phyloP scores from a whole-genome alignment of 2,797 vertebrate species.

The Triplophysa bombifrons region DNA sequence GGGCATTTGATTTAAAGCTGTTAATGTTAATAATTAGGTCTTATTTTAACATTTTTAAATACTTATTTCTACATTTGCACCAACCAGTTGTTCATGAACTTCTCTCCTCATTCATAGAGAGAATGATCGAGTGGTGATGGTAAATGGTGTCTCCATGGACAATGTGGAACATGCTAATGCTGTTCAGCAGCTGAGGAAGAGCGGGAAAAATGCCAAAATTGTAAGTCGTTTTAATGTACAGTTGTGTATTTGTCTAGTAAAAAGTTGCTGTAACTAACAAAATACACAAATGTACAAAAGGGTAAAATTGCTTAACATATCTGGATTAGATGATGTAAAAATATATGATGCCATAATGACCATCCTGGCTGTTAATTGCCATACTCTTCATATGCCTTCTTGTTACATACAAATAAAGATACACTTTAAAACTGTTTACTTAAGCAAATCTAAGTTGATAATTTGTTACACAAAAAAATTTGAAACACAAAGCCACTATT shows the following conservation, averaged over 20 bases:
- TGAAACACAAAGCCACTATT: too few relatives aligned
- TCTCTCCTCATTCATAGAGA: conserved; percentile 75
- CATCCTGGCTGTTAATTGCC: background rate
- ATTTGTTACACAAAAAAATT: too few relatives aligned
- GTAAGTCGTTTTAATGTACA: conserved; percentile 77
- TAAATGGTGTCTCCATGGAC: conserved; percentile 98
- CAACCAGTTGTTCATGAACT: background rate
- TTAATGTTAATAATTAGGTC: too few relatives aligned
- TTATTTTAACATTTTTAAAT: too few relatives aligned
- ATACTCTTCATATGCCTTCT: background rate
- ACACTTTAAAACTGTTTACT: background rate
- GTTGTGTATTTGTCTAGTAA: too few relatives aligned
- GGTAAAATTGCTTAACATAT: too few relatives aligned
- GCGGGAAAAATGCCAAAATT: conserved; percentile 98
- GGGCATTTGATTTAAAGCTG: background rate
- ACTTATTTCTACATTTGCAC: background rate
- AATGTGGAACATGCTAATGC: conserved; percentile 98
- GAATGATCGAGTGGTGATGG: conserved; percentile 99
- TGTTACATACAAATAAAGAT: background rate
- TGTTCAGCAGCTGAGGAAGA: conserved; percentile 97
- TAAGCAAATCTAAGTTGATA: too few relatives aligned
- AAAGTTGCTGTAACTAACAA: too few relatives aligned
- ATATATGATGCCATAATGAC: background rate
- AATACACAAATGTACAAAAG: too few relatives aligned
- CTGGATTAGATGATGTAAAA: too few relatives aligned